Evolutionary conservation across 92 coral and sea anemone genomes (phyloP), one percentile per base, ranked within the genome.

Genomic region (Phymanthus crucifer): DNA sequence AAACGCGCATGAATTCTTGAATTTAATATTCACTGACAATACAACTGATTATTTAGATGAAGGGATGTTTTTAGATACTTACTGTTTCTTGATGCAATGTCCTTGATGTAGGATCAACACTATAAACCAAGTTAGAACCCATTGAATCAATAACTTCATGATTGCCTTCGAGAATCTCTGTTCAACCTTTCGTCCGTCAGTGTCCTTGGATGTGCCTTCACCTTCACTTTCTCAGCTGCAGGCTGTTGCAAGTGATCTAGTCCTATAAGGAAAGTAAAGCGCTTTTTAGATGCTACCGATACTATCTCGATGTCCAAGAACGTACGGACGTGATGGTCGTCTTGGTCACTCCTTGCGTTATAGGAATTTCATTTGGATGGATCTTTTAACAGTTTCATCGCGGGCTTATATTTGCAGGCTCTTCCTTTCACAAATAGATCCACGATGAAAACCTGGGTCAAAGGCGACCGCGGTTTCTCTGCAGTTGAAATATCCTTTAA

Each of bases 371-470:
- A 61, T 61, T 61, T 27, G 10, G 32, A 61, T 5, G 16, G 17
- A 29, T 61, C 68, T 61, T 61, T 61, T 61, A 61, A 61, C 68
- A 61, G 36, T 27, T 61, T 61, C 68, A 61, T 61, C 68, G 23
- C 68, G 26, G 35, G 33, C 32, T 61, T 61, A 17, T 14, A 27
- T 61, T 61, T 61, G 68, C 68, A 61, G 29, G 68, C 68, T 61
- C 68, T 61, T 61, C 68, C 68, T 27, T 61, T 61, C 68, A 61
- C 68, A 61, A 61, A 61, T 61, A 61, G 34, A 61, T 24, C 33
- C 34, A 61, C 14, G 68, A 61, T 61, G 68, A 61, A 61, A 61
- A n/a, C 17, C 13, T 29, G 29, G 68, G 68, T 61, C 68, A 61
- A 61, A 61, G 68, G 68, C 17, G 34, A 61, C 3, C 34, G 68